Conservation (phyloP, 2,888 invertebrate species). For the Eupithecia exiguata region DNA sequence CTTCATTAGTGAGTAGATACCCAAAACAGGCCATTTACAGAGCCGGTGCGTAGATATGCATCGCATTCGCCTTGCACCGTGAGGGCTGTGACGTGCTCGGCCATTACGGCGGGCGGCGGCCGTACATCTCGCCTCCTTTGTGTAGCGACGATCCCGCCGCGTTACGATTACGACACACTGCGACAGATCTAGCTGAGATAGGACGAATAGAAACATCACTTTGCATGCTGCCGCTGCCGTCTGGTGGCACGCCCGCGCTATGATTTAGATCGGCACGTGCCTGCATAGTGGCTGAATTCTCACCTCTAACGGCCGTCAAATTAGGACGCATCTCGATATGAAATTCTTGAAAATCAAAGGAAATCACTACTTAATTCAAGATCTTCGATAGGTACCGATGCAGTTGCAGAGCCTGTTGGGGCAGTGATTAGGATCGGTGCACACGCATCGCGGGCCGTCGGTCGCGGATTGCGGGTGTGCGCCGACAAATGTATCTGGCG, state of each 20-base stretch:
- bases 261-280: slow-evolving; percentile 70
- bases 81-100: slow-evolving; percentile 74
- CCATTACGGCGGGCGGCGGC: slow-evolving; percentile 76
- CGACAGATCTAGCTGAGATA: slow-evolving; percentile 79
- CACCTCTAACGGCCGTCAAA: slow-evolving; percentile 60
- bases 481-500: slow-evolving; percentile 82
- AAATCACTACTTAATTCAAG: slow-evolving; percentile 58
- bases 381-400: slow-evolving; percentile 64
- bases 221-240: slow-evolving; percentile 72
- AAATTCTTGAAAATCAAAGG: slow-evolving; percentile 49
- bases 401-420: slow-evolving; percentile 71
- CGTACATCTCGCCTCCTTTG: slow-evolving; percentile 81
- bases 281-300: slow-evolving; percentile 64
- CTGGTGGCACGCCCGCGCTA: slow-evolving; percentile 63
- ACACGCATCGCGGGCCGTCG: slow-evolving; percentile 59
- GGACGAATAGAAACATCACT: slow-evolving; percentile 81
- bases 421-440: slow-evolving; percentile 70
- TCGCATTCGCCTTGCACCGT: slow-evolving; percentile 71
- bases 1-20: slow-evolving; percentile 83
- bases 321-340: slow-evolving; percentile 50
- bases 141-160: slow-evolving; percentile 75
- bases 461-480: slow-evolving; percentile 55
- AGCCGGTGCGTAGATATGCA: slow-evolving; percentile 80
- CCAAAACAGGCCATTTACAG: slow-evolving; percentile 82
- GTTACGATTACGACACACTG: slow-evolving; percentile 78